These are phyloP conservation scores for Labeo catla DNA, from an alignment of 2,113 vertebrate genomes.

Conservation along the genomic window DNA sequence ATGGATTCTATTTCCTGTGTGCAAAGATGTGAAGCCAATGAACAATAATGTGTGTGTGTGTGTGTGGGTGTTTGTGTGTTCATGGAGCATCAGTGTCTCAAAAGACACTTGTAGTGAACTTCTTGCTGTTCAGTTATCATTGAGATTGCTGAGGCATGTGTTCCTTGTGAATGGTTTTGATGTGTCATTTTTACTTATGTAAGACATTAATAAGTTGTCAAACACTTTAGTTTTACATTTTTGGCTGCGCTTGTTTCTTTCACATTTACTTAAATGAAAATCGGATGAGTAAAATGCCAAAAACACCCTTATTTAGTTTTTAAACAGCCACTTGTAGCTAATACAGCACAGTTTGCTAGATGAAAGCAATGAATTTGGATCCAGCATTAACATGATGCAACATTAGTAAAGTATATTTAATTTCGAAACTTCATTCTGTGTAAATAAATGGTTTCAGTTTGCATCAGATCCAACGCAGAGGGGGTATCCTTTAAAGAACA, in stretches of 20 bases:
- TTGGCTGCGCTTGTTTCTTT: constrained; percentile 20
- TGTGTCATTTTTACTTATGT: constrained; percentile 26
- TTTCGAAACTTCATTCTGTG: constrained; percentile 12
- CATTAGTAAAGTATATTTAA: not conserved
- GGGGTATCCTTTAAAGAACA: not conserved
- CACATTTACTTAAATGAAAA: not conserved
- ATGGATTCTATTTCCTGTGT: constrained; percentile 41
- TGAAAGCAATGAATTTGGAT: not conserved
- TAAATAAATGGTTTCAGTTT: constrained; percentile 37
- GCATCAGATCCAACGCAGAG: not conserved
- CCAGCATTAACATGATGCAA: not conserved
- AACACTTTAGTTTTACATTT: constrained; percentile 20
- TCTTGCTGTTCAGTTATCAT: constrained; percentile 25
- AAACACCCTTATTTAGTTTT: not conserved
- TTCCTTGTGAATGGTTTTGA: constrained; percentile 26
- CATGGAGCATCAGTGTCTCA: constrained; percentile 13
- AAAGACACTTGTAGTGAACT: constrained; percentile 5
- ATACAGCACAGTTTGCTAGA: not conserved
- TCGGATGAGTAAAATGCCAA: not conserved
- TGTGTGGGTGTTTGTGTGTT: not conserved
- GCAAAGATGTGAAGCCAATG: constrained; percentile 13
- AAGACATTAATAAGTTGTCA: constrained; percentile 29
- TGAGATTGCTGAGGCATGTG: constrained; percentile 15
- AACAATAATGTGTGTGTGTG: constrained; percentile 18
- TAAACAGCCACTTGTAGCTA: constrained; percentile 8